phyloP scores from a whole-genome alignment of 1,140 invertebrate species.

The Drosophila pallidifrons region DNA sequence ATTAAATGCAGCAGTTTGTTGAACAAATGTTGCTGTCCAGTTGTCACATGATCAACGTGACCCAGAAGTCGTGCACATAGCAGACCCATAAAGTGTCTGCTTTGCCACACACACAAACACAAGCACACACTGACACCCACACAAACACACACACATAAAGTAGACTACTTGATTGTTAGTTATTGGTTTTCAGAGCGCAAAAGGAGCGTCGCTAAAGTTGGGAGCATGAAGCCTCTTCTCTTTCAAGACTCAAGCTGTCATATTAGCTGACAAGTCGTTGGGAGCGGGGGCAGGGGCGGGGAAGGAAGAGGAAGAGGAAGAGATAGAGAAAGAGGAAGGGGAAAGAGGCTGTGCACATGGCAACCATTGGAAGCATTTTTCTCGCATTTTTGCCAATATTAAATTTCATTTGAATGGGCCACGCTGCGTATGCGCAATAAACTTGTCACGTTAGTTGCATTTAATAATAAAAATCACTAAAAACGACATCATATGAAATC shows the following conservation, averaged over 20 bases:
- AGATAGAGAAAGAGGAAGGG: background rate
- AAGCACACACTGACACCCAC: constrained; percentile 7
- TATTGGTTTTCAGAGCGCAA: constrained; percentile 33
- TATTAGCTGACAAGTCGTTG: constrained; percentile 70
- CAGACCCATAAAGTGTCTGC: constrained; percentile 70
- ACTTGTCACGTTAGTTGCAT: constrained; percentile 75
- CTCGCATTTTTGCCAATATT: constrained; percentile 60
- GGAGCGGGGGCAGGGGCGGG: constrained; percentile 1
- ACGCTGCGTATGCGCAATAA: constrained; percentile 78
- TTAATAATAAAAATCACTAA: constrained; percentile 82
- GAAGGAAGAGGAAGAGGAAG: background rate
- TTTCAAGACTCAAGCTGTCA: constrained; percentile 71
- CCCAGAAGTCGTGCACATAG: constrained; percentile 62
- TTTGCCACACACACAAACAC: constrained; percentile 19
- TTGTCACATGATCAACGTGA: constrained; percentile 75
- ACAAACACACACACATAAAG: constrained; percentile 29
- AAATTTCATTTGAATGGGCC: constrained; percentile 55
- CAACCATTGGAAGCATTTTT: constrained; percentile 41
- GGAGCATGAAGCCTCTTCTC: background rate
- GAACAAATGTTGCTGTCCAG: constrained; percentile 62
- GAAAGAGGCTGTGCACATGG: constrained; percentile 21
- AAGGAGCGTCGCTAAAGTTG: constrained; percentile 3
- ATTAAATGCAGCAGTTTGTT: constrained; percentile 68
- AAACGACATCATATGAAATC: constrained; percentile 76
- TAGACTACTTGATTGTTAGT: constrained; percentile 46